Evolutionary conservation across 1,140 invertebrate genomes (phyloP), one percentile per base, ranked within the genome.

Genomic region (Melipona quadrifasciata): DNA sequence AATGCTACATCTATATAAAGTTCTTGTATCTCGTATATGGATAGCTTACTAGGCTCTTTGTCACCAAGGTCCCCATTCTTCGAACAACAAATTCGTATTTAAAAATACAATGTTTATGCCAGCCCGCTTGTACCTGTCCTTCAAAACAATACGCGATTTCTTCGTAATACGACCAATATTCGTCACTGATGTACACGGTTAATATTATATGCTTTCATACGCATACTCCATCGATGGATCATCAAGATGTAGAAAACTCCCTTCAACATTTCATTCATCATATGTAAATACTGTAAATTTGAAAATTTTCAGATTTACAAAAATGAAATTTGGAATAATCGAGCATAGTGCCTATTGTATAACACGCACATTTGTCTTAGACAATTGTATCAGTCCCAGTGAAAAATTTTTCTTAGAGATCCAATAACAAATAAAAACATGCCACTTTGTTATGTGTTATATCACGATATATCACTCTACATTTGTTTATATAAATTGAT

Each of bases 1-100:
- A 83, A 89, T 88, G 82, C 77, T 88, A 89, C 67, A 85, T 78
- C 74, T 87, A 87, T 87, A 85, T 87, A 87, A 85, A 87, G 86
- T 87, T 87, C 58, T 77, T 82, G 79, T 84, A 84, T 85, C 58
- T 87, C 70, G 75, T 78, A 64, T 82, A 77, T 79, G 58, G 83
- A 58, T 89, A 83, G 83, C 80, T 88, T 84, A 84, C 78, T 85
- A 86, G 85, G 87, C 87, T 82, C 65, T 89, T 89, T 87, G 78
- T 90, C 84, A 81, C 81, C 67, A 85, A 90, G 84, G 80, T 87
- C 82, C 82, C 81, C 84, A 39, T 84, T 86, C 84, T 64, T 84
- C 75, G 79, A 88, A 78, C 85, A 89, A 78, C 57, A 71, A 77
- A 89, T 81, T 80, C 82, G 80, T 88, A 90, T 88, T 84, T 58